Base-by-base conservation (phyloP, 2,797 vertebrate species). In the Sardinella longiceps region DNA sequence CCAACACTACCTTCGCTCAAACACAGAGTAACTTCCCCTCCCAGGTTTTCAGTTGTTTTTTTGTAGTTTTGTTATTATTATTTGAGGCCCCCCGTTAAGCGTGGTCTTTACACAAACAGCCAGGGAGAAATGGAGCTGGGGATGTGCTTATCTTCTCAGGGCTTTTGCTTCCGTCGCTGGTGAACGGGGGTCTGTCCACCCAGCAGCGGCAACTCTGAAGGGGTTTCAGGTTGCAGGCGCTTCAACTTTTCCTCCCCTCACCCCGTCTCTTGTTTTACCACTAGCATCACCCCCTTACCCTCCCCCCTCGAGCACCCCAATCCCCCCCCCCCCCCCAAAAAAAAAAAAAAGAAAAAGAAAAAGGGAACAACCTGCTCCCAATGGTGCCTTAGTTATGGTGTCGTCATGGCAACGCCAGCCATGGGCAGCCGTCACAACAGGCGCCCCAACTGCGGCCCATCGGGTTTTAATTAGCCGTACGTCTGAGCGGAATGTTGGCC, bases 401-500 rank as follows among this genome's bases (percentile, higher is more conserved):
- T 92, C 88, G 85, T 91, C 85, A 74, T 33, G 83, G 91, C 37
- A 56, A 93, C 88, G 12, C 80, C 85, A 88, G 88, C 91, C 92
- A 92, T 85, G 81, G 88, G 91, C 85, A 89, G 91, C 93, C 92
- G 92, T 93, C 93, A 94, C 92, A 94, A 94, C 93, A 95, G 91
- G 92, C 90, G 37, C 92, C 87, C 90, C 86, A 88, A 92, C 91
- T 92, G 89, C 90, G 89, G 90, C 88, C 92, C 94, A 94, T 94
- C 92, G 18, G 93, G 93, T 93, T 95, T 92, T 91, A 95, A 94
- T 95, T 94, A 94, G 93, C 91, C 88, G 87, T 92, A 92, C 91
- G 91, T 94, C 94, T 93, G 90, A 94, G 93, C 93, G 92, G 93
- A 94, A 93, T 94, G 94, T 86, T 90, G 90, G 92, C 91, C 92